Evolutionary conservation across 2,797 vertebrate genomes (phyloP), one percentile per base, ranked within the genome.

Genomic region (Anguilla anguilla): DNA sequence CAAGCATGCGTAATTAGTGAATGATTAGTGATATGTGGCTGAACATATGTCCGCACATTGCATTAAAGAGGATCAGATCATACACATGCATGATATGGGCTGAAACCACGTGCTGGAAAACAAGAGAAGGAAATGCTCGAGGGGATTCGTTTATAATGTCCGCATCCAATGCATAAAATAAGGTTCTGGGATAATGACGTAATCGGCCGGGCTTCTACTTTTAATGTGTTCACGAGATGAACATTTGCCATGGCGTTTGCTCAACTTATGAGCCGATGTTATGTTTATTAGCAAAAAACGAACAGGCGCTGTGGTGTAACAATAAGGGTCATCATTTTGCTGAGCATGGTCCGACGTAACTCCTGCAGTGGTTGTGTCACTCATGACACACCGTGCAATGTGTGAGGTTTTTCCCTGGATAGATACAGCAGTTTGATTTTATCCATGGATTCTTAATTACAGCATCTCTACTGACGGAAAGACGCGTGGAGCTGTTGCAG

Each of bases 251-350:
- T 72, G 2, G 69, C 35, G n/a, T 10, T 77, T 77, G 39, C 74
- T 39, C 35, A 13, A 43, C 6, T 77, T 4, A 15, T 77, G 19
- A 77, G 28, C 11, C 35, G 7, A 77, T 13, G 3, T 43, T 15
- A 72, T 31, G 28, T 31, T 43, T 43, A 77, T 43, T 43, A 15
- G 15, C 35, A 19, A 6, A 2, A n/a, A n/a, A 72, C 2, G 1
- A 13, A 35, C 15, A 77, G 3, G 35, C 6, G 17, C 9, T 77
- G 35, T 19, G 13, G 35, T 77, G 7, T 92, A 67, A 46, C 28
- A 53, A 89, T 88, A 89, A 86, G 82, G 43, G 84, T 89, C 74
- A 84, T 89, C 53, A 87, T 89, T 89, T 86, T 88, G 86, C 86
- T 88, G 84, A 88, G 89, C 83, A 88, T 81, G 67, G 69, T 84